phyloP scores from a whole-genome alignment of 2,113 vertebrate species.

The Mastomys natalensis region DNA sequence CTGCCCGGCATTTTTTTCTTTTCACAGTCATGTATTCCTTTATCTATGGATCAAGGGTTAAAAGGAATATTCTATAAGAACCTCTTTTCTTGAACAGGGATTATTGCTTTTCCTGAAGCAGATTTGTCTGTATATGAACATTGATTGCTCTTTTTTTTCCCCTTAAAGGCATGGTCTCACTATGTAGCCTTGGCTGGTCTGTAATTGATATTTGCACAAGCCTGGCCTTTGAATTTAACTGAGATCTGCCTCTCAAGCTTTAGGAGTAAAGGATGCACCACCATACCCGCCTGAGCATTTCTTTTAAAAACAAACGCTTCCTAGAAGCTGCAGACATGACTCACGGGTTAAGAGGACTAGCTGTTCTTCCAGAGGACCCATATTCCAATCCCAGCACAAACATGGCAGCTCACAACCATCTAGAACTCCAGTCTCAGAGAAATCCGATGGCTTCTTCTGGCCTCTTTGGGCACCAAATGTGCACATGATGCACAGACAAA shows the following conservation, averaged over 20 bases:
- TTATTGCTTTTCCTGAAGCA: background rate
- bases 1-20: slow-evolving; percentile 3
- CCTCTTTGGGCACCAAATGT: background rate
- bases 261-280: background rate
- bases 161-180: background rate
- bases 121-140: background rate
- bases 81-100: background rate
- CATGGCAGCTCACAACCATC: background rate
- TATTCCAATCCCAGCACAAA: background rate
- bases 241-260: background rate
- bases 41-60: background rate
- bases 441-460: background rate
- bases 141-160: background rate
- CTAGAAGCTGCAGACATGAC: background rate
- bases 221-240: background rate
- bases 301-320: background rate
- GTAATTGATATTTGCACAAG: background rate
- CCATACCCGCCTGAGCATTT: background rate
- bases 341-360: background rate
- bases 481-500: background rate
- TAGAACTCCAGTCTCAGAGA: background rate
- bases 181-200: background rate
- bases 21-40: background rate
- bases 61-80: background rate
- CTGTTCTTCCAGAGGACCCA: background rate